These are phyloP conservation scores for Aculops lycopersici DNA, from an alignment of 1,140 invertebrate genomes.

Conservation along the genomic window DNA sequence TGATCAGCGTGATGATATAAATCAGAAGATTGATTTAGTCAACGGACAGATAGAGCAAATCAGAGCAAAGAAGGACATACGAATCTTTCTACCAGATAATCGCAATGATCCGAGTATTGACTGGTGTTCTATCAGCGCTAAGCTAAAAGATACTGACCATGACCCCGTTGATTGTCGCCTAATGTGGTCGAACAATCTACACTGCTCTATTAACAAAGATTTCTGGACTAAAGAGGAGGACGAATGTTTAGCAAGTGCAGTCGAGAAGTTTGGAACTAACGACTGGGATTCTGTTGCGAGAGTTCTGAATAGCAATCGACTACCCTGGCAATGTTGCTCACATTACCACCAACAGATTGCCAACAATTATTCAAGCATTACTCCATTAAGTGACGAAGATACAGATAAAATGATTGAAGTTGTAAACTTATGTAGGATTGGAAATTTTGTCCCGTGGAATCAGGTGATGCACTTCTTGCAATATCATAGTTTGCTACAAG, in stretches of 20 bases:
- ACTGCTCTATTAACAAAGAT: slow-evolving; percentile 5
- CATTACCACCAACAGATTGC: slow-evolving; percentile 6
- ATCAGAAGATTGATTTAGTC: not conserved
- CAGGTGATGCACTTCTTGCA: slow-evolving; percentile 6
- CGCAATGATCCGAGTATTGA: slow-evolving; percentile 1
- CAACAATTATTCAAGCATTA: not conserved
- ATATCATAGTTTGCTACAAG: slow-evolving; percentile 1
- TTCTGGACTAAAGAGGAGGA: slow-evolving; percentile 9
- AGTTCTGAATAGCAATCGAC: slow-evolving; percentile 3
- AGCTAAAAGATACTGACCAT: not conserved
- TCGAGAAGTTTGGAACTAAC: not conserved
- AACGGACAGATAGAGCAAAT: not conserved
- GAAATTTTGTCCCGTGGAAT: slow-evolving; percentile 7
- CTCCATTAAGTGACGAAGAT: slow-evolving; percentile 4
- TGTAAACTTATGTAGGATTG: slow-evolving; percentile 1
- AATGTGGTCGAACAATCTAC: slow-evolving; percentile 8
- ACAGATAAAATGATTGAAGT: not conserved
- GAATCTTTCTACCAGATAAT: not conserved
- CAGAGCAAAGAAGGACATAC: not conserved
- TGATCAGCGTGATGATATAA: not conserved
- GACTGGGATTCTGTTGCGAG: slow-evolving; percentile 7
- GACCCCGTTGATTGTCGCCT: slow-evolving; percentile 4
- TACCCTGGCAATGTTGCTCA: slow-evolving; percentile 8
- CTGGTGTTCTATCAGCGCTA: not conserved
- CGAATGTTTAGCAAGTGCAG: slow-evolving; percentile 2